These are phyloP conservation scores for Enteromius afrohamiltoni DNA, from an alignment of 2,797 vertebrate genomes.

Conservation along the genomic window DNA sequence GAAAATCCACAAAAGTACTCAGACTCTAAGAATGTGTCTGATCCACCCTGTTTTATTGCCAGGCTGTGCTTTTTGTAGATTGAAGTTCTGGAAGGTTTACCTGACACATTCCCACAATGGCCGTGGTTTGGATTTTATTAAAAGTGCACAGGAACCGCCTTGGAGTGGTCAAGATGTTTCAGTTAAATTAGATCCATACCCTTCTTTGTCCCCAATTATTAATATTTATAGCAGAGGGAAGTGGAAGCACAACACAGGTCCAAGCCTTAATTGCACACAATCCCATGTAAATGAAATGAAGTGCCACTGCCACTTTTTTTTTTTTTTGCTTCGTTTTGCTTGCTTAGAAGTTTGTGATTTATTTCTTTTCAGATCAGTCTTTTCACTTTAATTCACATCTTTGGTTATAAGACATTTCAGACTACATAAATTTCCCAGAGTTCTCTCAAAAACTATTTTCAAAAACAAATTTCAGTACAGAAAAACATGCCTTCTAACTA, in stretches of 20 bases:
- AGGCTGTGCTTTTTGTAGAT: slow-evolving; percentile 63
- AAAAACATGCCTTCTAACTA: slow-evolving; percentile 20
- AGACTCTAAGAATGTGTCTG: slow-evolving; percentile 71
- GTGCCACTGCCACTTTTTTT: slow-evolving; percentile 26
- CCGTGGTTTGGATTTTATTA: slow-evolving; percentile 57
- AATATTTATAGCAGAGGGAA: slow-evolving; percentile 64
- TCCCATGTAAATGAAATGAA: slow-evolving; percentile 36
- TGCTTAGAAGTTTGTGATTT: slow-evolving; percentile 44
- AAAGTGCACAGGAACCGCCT: slow-evolving; percentile 56
- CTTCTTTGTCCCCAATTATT: slow-evolving; percentile 64
- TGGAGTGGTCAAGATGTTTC: slow-evolving; percentile 62
- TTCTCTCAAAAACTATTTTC: background rate
- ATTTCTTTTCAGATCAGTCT: slow-evolving; percentile 51
- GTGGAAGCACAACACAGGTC: slow-evolving; percentile 55
- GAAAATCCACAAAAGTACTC: slow-evolving; percentile 69
- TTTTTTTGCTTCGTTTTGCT: slow-evolving; percentile 2
- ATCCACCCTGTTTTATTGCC: slow-evolving; percentile 71
- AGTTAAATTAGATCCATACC: slow-evolving; percentile 58
- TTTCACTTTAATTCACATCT: slow-evolving; percentile 47
- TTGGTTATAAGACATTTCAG: slow-evolving; percentile 19
- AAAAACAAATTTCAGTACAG: slow-evolving; percentile 1
- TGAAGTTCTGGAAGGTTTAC: slow-evolving; percentile 65
- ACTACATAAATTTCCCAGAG: slow-evolving; percentile 27
- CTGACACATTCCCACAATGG: slow-evolving; percentile 66
- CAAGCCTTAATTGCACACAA: slow-evolving; percentile 53